Evolutionary conservation across 1,140 invertebrate species (phyloP), one percentile per base, ranked within the genome.

Genomic region (Tetragonula clypearis): DNA sequence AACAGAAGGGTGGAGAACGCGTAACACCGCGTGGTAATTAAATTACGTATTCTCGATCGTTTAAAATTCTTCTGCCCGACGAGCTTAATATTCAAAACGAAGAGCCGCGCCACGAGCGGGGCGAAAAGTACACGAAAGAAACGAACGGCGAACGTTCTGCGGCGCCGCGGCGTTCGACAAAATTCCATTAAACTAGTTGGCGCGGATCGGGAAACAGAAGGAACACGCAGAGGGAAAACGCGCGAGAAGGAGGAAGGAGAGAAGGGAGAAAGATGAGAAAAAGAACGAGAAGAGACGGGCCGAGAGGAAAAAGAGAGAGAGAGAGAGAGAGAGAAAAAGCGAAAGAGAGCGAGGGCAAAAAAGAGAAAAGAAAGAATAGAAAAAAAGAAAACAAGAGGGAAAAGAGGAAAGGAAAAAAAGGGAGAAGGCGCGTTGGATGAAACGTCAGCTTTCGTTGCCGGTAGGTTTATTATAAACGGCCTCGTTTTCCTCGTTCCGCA

Each of bases 401-500:
- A 35, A 35, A 35, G 35, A 17, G 60, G n/a, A 17, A 53, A 62
- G 23, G 12, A 55, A 75, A 81, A 81, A 86, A 71, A 73, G 82
- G 53, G 30, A 55, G 76, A 79, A 88, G 78, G 76, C 85, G 68
- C 79, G 84, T 1, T 53, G 58, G 55, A 74, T 69, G 69, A 91
- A 90, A 89, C 84, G 88, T 88, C 85, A 85, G 68, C 69, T 69
- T 84, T 86, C 80, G 68, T 79, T 56, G 71, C 82, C 79, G 84
- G 86, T 79, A 74, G 83, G 79, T 90, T 90, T 92, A 91, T 90
- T 92, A 91, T 88, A 91, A 91, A 87, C 92, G 90, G 85, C 82
- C 87, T 87, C 91, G 88, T 92, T 92, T 92, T 90, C 86, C 60
- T 88, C 85, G 82, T 88, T 90, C 88, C 90, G 85, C 91, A 90